phyloP scores from a whole-genome alignment of 2,797 vertebrate genomes.

The Mormyrus hasselquistii region DNA sequence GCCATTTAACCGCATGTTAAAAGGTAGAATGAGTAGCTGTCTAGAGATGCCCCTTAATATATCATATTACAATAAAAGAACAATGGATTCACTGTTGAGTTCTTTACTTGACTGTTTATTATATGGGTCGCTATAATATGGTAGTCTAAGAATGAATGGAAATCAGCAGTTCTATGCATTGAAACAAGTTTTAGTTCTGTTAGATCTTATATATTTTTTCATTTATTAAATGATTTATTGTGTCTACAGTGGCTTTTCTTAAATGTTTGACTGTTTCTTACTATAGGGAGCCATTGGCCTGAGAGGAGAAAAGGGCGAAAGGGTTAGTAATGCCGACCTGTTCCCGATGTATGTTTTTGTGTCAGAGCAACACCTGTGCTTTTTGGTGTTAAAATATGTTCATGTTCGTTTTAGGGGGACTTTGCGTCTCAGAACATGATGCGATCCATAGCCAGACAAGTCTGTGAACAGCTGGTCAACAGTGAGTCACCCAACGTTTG shows the following conservation, averaged over 20 bases:
- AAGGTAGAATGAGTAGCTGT: conserved; percentile 15
- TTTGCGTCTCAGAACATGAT: conserved; percentile 95
- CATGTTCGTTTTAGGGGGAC: conserved; percentile 73
- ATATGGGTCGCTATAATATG: neutral
- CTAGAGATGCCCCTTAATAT: conserved; percentile 9
- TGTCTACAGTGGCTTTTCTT: neutral
- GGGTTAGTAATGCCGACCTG: conserved; percentile 62
- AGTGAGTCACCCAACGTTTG: conserved; percentile 60
- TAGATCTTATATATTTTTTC: neutral
- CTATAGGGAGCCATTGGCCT: conserved; percentile 78
- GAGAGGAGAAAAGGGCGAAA: conserved; percentile 97
- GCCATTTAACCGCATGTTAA: neutral
- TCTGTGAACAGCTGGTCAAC: conserved; percentile 95
- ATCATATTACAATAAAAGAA: conserved; percentile 8
- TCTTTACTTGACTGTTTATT: neutral
- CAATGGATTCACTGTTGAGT: conserved; percentile 18
- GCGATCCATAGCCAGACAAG: conserved; percentile 97
- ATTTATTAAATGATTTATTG: neutral
- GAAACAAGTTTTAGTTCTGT: neutral
- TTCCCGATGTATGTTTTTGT: neutral
- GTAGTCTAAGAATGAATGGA: neutral
- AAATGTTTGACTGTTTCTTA: neutral
- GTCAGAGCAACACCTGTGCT: neutral
- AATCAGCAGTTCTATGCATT: neutral
- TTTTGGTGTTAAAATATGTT: neutral